Evolutionary conservation across 2,888 invertebrate species (phyloP).

Genomic region (Patella caerulea): DNA sequence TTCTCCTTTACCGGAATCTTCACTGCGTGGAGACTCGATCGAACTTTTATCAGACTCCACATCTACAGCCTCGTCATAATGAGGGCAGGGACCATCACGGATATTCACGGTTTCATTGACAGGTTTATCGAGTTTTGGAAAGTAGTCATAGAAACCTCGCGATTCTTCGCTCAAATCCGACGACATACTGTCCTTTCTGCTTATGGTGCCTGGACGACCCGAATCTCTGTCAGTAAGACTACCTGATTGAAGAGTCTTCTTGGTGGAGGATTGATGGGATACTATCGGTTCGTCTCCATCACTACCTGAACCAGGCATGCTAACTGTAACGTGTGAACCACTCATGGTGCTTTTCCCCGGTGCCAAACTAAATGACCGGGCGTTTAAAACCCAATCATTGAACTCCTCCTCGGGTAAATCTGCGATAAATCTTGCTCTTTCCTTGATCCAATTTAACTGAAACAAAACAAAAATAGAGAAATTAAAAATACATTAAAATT

Average conservation of each 20-base stretch:
- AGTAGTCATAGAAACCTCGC: conserved; percentile 49
- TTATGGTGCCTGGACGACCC: conserved; percentile 46
- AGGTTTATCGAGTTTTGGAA: conserved; percentile 31
- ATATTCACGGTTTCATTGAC: conserved; percentile 29
- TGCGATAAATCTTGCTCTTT: conserved; percentile 52
- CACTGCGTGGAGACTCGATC: conserved; percentile 57
- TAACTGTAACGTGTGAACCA: conserved; percentile 12
- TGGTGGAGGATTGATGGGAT: conserved; percentile 8
- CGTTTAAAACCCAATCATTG: conserved; percentile 54
- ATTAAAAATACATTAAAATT: not conserved
- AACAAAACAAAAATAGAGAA: conserved; percentile 27
- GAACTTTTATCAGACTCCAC: conserved; percentile 54
- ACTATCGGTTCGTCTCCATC: conserved; percentile 18
- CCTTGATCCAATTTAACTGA: conserved; percentile 59
- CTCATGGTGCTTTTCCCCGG: conserved; percentile 36
- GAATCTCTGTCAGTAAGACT: conserved; percentile 37
- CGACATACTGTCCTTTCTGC: conserved; percentile 44
- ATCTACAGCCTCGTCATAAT: conserved; percentile 55
- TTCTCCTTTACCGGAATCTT: conserved; percentile 39
- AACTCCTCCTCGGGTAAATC: conserved; percentile 59
- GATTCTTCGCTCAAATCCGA: conserved; percentile 46
- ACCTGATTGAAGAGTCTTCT: conserved; percentile 7
- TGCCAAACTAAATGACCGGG: conserved; percentile 59
- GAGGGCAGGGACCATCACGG: conserved; percentile 31
- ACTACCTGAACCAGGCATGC: conserved; percentile 16